Conservation (phyloP, 2,888 invertebrate genomes). For the Pristionchus fissidentatus region DNA sequence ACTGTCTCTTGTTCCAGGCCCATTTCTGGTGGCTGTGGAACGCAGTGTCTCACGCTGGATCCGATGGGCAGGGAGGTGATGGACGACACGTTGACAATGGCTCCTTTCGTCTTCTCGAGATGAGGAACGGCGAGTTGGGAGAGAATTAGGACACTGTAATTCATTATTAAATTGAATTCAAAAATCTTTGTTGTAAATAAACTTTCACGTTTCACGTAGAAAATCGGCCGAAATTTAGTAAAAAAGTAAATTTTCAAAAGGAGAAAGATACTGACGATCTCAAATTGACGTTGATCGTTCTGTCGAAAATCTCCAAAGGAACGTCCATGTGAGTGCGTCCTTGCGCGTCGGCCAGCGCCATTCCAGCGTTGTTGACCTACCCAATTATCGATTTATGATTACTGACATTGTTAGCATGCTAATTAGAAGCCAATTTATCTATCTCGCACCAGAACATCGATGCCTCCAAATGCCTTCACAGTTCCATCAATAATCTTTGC, state of each 20-base stretch:
- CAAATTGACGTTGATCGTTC: not conserved
- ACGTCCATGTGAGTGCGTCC: slow-evolving; percentile 5
- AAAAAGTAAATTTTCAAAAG: not conserved
- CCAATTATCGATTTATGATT: not conserved
- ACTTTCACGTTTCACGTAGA: not conserved
- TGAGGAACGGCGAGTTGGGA: not conserved
- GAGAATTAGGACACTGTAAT: not conserved
- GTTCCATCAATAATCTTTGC: slow-evolving; percentile 22
- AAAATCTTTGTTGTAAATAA: not conserved
- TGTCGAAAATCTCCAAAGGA: not conserved
- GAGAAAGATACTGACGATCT: not conserved
- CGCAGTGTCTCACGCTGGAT: not conserved
- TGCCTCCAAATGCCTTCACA: slow-evolving; percentile 32
- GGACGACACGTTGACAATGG: slow-evolving; percentile 31
- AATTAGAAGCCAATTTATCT: too few relatives aligned
- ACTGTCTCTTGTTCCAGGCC: too few relatives aligned
- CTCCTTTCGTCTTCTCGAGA: slow-evolving; percentile 35
- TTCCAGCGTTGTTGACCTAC: slow-evolving; percentile 38
- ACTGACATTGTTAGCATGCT: too few relatives aligned
- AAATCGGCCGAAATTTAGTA: not conserved
- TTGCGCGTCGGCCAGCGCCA: slow-evolving; percentile 11
- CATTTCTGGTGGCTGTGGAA: not conserved
- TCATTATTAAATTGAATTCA: not conserved
- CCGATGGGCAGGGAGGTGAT: not conserved
- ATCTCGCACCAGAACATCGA: slow-evolving; percentile 42